Conservation (phyloP, 2,888 invertebrate genomes). For the Fragum sueziense region DNA sequence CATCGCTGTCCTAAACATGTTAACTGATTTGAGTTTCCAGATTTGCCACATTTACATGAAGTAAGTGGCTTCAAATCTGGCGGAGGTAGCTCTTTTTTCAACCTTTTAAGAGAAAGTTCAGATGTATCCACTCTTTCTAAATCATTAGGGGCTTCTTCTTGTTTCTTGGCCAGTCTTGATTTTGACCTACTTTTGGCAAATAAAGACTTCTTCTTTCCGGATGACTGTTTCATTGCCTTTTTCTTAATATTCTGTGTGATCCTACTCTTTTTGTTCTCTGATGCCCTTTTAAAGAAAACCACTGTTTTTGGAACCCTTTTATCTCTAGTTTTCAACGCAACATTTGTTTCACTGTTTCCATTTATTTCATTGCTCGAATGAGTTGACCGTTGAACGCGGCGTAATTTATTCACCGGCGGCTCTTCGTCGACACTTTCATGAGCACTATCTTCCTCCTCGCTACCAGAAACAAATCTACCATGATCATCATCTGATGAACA, state of each 20-base stretch:
- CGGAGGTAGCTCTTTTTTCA: slow-evolving; percentile 53
- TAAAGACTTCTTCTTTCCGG: background rate
- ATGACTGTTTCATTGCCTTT: slow-evolving; percentile 17
- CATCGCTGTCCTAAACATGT: slow-evolving; percentile 97
- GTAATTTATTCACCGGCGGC: background rate
- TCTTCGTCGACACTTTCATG: background rate
- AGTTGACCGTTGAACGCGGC: background rate
- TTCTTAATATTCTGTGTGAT: slow-evolving; percentile 23
- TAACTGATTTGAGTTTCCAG: slow-evolving; percentile 93
- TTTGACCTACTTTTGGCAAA: slow-evolving; percentile 4
- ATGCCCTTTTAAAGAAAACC: slow-evolving; percentile 41
- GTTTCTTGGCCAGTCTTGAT: background rate
- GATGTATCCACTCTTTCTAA: slow-evolving; percentile 44
- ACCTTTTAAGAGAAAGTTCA: slow-evolving; percentile 55
- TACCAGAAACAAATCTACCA: slow-evolving; percentile 13
- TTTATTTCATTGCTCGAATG: background rate
- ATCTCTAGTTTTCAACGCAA: background rate
- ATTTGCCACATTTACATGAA: slow-evolving; percentile 94
- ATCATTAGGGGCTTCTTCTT: slow-evolving; percentile 34
- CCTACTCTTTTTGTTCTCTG: slow-evolving; percentile 24
- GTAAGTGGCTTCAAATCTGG: slow-evolving; percentile 57
- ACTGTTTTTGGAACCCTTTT: slow-evolving; percentile 26
- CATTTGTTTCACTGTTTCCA: background rate
- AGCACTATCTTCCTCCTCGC: slow-evolving; percentile 1
- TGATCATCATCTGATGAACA: slow-evolving; percentile 27